phyloP scores from a whole-genome alignment of 2,888 invertebrate genomes.

The Copidosoma aretas region DNA sequence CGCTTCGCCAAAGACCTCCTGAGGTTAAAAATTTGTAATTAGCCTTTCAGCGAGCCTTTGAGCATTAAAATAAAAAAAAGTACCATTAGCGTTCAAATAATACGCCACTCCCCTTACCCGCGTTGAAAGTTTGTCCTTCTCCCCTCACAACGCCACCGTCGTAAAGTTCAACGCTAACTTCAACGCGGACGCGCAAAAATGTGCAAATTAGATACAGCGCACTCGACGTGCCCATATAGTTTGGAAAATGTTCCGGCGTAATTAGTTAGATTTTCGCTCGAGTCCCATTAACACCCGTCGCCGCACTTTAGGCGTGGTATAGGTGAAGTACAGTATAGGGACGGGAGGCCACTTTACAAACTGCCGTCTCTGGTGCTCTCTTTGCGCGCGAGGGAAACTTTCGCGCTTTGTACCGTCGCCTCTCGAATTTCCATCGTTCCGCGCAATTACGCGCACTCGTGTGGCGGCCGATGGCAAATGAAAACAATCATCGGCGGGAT shows the following conservation, averaged over 20 bases:
- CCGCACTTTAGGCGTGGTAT: background rate
- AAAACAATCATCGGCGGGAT: background rate
- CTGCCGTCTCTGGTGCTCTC: background rate
- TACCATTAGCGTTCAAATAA: too few species aligned
- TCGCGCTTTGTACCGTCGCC: background rate
- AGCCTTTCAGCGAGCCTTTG: too few species aligned
- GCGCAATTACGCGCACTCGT: slow-evolving; percentile 1
- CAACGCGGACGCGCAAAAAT: background rate
- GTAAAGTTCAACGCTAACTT: too few species aligned
- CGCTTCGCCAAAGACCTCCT: too few species aligned
- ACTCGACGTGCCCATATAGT: background rate
- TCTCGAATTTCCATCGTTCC: slow-evolving; percentile 8
- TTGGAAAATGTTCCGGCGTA: background rate
- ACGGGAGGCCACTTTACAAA: slow-evolving; percentile 5
- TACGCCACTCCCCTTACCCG: too few species aligned
- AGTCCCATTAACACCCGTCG: background rate
- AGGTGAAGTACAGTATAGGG: too few species aligned
- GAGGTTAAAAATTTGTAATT: too few species aligned
- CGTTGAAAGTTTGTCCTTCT: too few species aligned
- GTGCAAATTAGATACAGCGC: background rate
- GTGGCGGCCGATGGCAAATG: slow-evolving; percentile 2
- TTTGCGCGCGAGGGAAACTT: background rate
- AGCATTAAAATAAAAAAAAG: too few species aligned
- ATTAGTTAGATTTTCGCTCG: background rate
- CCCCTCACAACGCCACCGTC: too few species aligned